Conservation (phyloP, 2,888 invertebrate genomes). For the Drosophila limbata region DNA sequence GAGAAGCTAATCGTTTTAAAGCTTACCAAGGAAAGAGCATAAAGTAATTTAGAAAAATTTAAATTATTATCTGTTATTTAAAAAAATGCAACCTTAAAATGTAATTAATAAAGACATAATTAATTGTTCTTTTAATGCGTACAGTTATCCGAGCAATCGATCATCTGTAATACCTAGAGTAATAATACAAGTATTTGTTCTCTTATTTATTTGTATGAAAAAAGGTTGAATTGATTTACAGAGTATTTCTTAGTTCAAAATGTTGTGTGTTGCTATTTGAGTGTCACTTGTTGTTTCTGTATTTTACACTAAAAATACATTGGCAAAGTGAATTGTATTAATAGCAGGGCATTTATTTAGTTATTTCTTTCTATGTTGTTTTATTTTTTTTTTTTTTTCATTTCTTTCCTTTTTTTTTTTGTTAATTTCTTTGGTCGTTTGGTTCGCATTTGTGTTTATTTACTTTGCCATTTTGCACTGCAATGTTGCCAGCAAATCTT, state of each 20-base stretch:
- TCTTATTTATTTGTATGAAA: too few relatives aligned
- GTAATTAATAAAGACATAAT: too few relatives aligned
- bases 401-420: slow-evolving; percentile 29
- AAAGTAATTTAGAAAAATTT: too few relatives aligned
- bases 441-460: slow-evolving; percentile 74
- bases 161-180: too few relatives aligned
- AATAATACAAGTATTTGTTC: too few relatives aligned
- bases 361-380: slow-evolving; percentile 71
- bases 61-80: too few relatives aligned
- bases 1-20: too few relatives aligned
- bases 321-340: slow-evolving; percentile 83
- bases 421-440: slow-evolving; percentile 40
- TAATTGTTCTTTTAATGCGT: too few relatives aligned
- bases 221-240: too few relatives aligned
- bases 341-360: slow-evolving; percentile 82
- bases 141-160: too few relatives aligned
- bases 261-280: neutral
- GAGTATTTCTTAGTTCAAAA: slow-evolving; percentile 23
- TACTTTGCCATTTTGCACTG: slow-evolving; percentile 74
- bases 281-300: slow-evolving; percentile 59
- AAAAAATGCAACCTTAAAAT: too few relatives aligned
- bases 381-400: slow-evolving; percentile 44
- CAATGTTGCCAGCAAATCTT: slow-evolving; percentile 51
- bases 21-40: too few relatives aligned
- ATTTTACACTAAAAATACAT: slow-evolving; percentile 77